A percentile compares a stretch with the other conserved stretches of the same genome.
phyloP scores from a whole-genome alignment of 2,113 vertebrate genomes.

The Xiphophorus maculatus region DNA sequence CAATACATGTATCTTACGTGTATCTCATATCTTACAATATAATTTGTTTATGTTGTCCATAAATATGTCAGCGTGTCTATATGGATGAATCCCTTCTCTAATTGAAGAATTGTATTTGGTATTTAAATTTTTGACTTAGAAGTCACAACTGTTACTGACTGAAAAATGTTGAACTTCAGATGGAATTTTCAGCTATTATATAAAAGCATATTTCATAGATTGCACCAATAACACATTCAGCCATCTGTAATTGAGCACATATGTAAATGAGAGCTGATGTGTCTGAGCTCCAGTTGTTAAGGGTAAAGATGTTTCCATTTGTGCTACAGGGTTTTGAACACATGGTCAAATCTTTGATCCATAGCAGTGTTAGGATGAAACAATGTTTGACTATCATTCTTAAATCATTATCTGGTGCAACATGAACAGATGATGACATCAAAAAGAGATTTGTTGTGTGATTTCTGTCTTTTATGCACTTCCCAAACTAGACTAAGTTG shows the following conservation, averaged over 20 bases:
- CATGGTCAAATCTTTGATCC: slow-evolving; percentile 29
- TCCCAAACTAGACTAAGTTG: slow-evolving; percentile 1
- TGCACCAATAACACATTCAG: no score
- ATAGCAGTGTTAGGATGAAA: slow-evolving; percentile 17
- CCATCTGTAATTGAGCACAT: not conserved
- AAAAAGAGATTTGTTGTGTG: slow-evolving; percentile 47
- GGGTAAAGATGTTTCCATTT: slow-evolving; percentile 40
- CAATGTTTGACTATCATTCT: slow-evolving; percentile 21
- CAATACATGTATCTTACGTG: no score
- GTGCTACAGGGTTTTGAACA: slow-evolving; percentile 26
- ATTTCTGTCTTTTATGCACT: slow-evolving; percentile 25
- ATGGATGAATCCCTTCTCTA: no score
- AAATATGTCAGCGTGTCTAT: no score
- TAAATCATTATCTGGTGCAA: slow-evolving; percentile 33
- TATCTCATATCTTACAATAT: no score
- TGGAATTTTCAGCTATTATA: no score
- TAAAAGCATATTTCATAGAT: no score
- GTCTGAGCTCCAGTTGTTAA: slow-evolving; percentile 14
- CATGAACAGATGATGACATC: slow-evolving; percentile 53
- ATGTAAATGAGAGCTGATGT: not conserved
- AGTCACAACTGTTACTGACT: no score
- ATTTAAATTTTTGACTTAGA: no score
- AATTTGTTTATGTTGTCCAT: no score
- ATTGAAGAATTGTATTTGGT: no score
- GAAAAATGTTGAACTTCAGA: no score